Base-by-base conservation (phyloP, 2,113 vertebrate genomes). In the Sinocyclocheilus anophthalmus region DNA sequence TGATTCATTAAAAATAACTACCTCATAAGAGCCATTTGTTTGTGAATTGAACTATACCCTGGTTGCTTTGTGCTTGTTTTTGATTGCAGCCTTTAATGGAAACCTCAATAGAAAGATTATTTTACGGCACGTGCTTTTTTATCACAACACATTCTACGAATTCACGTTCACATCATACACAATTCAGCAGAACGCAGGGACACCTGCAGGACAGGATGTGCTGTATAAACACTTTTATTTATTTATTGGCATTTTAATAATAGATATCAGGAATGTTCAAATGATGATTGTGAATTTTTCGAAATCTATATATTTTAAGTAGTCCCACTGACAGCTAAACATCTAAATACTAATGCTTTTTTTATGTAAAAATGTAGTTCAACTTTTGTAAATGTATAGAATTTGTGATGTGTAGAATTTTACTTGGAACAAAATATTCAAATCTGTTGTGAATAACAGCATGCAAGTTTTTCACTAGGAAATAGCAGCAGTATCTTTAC, bases 401-500 rank as follows among this genome's bases (percentile, higher is more conserved):
- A 42, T 42, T 42, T 45, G 39, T 10, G 42, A 10, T 3, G 14
- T 4, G 13, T 16, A 61, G 59, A 61, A 61, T 73, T 70, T 37
- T 42, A 39, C 55, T 48, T 12, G 13, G 10, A 45, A 6, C 11
- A 18, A 77, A 45, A 59, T 22, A n/a, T n/a, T 9, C 57, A 39
- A 78, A 78, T 45, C 1, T 75, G 11, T 45, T 76, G 22, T 14
- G 13, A 48, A 75, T 75, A 45, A 45, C 70, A 73, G 9, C 42
- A 45, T 78, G 26, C 16, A 0, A 22, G 76, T 78, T 18, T 61
- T 80, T 22, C 77, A 42, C 3, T 37, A 37, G 67, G 85, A 50
- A 76, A 50, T 12, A 39, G 26, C 61, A 26, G 1, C 39, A 37
- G 26, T 86, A 88, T 88, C 87, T 86, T 80, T 57, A 69, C 48